Percentiles rank a stretch among this genome's conserved stretches.
Conservation (phyloP, 2,888 invertebrate species). For the Drosophila histrio region DNA sequence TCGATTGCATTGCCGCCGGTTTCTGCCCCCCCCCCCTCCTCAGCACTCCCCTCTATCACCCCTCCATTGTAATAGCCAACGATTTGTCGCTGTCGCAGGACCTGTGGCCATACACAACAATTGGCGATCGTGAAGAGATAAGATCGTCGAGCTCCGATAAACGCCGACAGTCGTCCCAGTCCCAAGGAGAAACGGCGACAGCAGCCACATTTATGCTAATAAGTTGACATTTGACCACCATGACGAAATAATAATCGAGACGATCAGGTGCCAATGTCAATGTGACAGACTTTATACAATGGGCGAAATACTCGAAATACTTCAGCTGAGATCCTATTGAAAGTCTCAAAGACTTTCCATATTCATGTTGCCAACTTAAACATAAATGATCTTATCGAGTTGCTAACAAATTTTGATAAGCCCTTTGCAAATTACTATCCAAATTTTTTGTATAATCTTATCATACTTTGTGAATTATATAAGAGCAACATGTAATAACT, state of each 20-base stretch:
- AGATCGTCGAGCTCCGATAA: constrained; percentile 62
- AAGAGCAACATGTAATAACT: background rate
- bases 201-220: constrained; percentile 81
- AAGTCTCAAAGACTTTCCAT: background rate
- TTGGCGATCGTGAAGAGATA: constrained; percentile 67
- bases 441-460: background rate
- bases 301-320: constrained; percentile 7
- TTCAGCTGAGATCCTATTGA: background rate
- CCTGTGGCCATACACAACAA: constrained; percentile 70
- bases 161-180: constrained; percentile 6
- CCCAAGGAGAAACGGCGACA: constrained; percentile 53
- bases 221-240: constrained; percentile 83
- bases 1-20: constrained; percentile 53
- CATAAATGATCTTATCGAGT: background rate
- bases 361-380: background rate
- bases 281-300: constrained; percentile 60
- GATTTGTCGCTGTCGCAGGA: constrained; percentile 82
- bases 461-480: background rate
- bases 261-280: constrained; percentile 67
- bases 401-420: background rate
- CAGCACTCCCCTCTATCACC: background rate
- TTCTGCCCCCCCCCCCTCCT: background rate
- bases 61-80: constrained; percentile 75
- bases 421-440: background rate
- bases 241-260: constrained; percentile 81